Evolutionary conservation across 2,888 invertebrate genomes (phyloP), one percentile per base, ranked within the genome.

Genomic region (Leptopilina drosophilae): DNA sequence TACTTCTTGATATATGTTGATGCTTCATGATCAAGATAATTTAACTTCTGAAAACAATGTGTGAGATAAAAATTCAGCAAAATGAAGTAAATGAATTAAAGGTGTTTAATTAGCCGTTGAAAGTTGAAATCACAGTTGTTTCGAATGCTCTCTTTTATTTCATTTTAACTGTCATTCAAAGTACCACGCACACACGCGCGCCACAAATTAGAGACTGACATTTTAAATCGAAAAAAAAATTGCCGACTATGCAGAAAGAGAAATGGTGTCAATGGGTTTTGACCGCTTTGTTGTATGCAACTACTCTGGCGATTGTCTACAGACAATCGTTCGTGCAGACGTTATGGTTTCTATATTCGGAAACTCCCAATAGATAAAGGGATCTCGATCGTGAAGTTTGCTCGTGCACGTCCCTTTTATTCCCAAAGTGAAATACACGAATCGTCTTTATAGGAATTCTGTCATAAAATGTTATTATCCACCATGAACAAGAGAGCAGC

Each of bases 191-290:
- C 53, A 33, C 33, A 5, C 33, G 5, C 33, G 5, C 33, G 5
- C 33, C 53, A 56, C 33, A 73, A 73, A 53, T 56, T 49, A 73
- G 33, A 64, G 65, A 64, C 82, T 83, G 83, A 65, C 26, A 85
- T 83, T 80, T 76, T 78, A 79, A 85, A 85, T 84, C 78, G 78
- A 78, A 81, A 83, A 56, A 73, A 73, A 85, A 85, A 85, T 85
- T 83, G 82, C 81, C 80, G 82, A 83, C 76, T 83, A 77, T 73
- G 78, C 82, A 83, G 79, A 84, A 42, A 69, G 62, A 73, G 49
- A 49, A 8, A 53, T 56, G 40, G 73, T 73, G 73, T 59, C 33
- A 33, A 15, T 40, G 64, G 33, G 33, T 15, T 73, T 15, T 40
- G 73, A 59, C 14, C 15, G 73, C 14, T 73, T 49, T 73, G 56